Base-by-base conservation (phyloP, 2,797 vertebrate genomes). In the Acropternis orthonyx region DNA sequence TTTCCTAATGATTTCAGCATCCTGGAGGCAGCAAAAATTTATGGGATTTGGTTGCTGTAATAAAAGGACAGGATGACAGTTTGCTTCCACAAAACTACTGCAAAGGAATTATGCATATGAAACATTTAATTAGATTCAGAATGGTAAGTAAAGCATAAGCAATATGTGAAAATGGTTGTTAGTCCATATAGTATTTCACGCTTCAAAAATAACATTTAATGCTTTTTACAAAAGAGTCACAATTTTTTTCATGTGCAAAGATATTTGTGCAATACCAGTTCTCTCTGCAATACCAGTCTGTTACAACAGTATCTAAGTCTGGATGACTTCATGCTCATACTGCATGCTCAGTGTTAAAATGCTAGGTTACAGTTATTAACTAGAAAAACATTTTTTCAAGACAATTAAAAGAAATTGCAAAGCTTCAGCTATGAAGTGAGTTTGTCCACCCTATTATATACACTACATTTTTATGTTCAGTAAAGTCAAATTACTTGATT, bases 21-120 rank as follows among this genome's bases (percentile, higher is more conserved):
- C 99, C 99, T 92, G 99, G 99, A 76, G 99, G 99, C 95, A 99
- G 98, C 97, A 98, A 98, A 82, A 99, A 99, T 97, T 97, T 99
- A 75, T 99, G 99, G 99, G 98, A 99, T 96, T 96, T 99, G 93
- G 99, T 99, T 86, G 98, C 99, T 9, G 98, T 99, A 76, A 98
- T 99, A 75, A 98, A 98, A 44, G 99, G 99, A 20, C 99, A 99
- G 91, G 99, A 99, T 20, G 99, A 99, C 93, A 99, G 99, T 46
- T 98, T 99, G 82, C 98, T 99, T 72, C 99, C 99, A 18, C 98
- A 98, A 63, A 98, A 98, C 97, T 99, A 99, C 96, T 97, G 98
- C 92, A 98, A 98, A 97, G 99, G 99, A 88, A 98, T 99, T 96
- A 99, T 99, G 99, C 99, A 99, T 95, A 98, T 98, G 98, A 99